A percentile compares a stretch with the other conserved stretches of the same genome.
These are phyloP conservation scores for Calidris pugnax DNA, from an alignment of 2,113 vertebrate species.

Conservation along the genomic window DNA sequence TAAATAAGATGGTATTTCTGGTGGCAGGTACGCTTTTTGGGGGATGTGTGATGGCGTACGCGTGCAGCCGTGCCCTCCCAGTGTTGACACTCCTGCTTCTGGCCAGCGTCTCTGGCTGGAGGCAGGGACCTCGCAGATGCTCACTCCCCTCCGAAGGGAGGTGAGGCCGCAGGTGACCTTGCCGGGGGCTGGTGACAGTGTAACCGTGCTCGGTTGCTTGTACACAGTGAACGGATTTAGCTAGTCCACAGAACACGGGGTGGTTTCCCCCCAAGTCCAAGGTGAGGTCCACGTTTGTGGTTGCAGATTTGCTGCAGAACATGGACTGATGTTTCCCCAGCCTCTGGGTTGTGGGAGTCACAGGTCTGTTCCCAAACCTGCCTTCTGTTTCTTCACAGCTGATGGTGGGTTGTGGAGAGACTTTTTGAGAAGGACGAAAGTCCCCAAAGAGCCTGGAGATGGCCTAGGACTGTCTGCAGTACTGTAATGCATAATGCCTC, in stretches of 20 bases:
- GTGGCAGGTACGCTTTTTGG: neutral
- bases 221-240: rapidly evolving
- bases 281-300: neutral
- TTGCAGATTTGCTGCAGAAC: neutral
- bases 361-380: neutral
- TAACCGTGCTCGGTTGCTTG: neutral
- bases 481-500: rapidly evolving
- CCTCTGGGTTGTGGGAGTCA: rapidly evolving
- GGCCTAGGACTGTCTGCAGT: neutral
- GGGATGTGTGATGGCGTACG: neutral
- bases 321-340: rapidly evolving
- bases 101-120: neutral
- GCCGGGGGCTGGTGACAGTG: neutral
- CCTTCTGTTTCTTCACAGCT: neutral
- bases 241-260: neutral
- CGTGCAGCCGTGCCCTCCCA: neutral
- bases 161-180: neutral
- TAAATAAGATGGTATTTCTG: slow-evolving; percentile 48
- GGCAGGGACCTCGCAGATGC: neutral
- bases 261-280: neutral
- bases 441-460: neutral
- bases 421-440: neutral
- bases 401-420: neutral
- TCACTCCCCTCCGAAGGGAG: rapidly evolving
- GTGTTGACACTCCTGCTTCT: neutral